phyloP scores from a whole-genome alignment of 2,888 invertebrate species.

The Pseudeuparius sepicola region DNA sequence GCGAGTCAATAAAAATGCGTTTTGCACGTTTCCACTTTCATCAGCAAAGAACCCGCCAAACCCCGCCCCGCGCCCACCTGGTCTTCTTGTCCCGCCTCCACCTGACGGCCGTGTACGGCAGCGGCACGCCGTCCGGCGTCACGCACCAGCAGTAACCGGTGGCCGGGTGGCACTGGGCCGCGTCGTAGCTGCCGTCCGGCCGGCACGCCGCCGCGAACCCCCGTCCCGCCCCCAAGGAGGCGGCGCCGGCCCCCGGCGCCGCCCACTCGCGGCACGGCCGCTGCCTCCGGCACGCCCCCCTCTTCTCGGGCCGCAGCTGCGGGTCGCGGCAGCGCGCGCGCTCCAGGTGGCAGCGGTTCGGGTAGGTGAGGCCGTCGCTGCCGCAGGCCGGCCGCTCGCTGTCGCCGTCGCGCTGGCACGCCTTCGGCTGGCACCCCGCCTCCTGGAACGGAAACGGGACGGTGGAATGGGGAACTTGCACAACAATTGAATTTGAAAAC shows the following conservation, averaged over 20 bases:
- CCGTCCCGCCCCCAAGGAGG: constrained; percentile 17
- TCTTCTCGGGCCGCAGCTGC: constrained; percentile 60
- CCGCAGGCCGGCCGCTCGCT: constrained; percentile 56
- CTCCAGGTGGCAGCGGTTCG: constrained; percentile 68
- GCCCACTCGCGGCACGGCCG: constrained; percentile 30
- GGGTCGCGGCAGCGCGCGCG: constrained; percentile 67
- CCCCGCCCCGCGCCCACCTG: no score
- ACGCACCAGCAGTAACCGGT: constrained; percentile 60
- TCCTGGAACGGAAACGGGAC: no score
- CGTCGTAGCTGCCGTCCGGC: constrained; percentile 72
- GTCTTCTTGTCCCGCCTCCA: constrained; percentile 44
- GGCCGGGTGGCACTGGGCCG: constrained; percentile 73
- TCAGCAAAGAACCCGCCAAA: no score
- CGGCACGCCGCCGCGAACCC: constrained; percentile 70
- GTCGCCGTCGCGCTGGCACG: constrained; percentile 30
- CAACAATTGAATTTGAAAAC: no score
- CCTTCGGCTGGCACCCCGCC: constrained; percentile 36
- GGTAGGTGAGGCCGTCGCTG: constrained; percentile 73
- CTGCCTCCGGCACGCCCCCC: constrained; percentile 65
- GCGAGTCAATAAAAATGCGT: no score
- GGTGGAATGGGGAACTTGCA: no score
- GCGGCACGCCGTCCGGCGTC: constrained; percentile 69
- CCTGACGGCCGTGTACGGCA: constrained; percentile 68
- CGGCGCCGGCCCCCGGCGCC: constrained; percentile 19
- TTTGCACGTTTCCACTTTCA: no score